Evolutionary conservation across 2,797 vertebrate genomes (phyloP).

Genomic region (Hippopotamyrus pictus): DNA sequence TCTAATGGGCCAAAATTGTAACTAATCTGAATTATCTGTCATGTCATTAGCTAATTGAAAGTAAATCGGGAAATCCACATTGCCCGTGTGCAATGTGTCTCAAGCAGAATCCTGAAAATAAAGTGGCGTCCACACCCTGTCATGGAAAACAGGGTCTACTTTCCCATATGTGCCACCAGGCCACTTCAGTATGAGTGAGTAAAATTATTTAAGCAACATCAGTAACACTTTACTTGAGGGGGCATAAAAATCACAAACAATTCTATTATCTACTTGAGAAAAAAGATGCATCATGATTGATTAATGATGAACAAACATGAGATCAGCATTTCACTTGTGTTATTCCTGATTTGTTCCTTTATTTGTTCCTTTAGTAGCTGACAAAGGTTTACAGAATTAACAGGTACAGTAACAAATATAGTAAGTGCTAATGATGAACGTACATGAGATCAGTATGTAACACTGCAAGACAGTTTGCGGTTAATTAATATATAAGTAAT

Average conservation of each 20-base stretch:
- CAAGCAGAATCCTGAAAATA: background rate
- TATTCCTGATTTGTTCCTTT: background rate
- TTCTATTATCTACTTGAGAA: background rate
- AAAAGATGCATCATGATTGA: background rate
- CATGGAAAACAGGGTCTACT: background rate
- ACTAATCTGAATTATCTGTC: slow-evolving; percentile 15
- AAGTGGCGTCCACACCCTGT: background rate
- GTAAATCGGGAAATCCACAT: background rate
- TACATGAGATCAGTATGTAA: background rate
- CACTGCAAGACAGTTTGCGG: background rate
- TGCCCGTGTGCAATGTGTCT: background rate
- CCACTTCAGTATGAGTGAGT: background rate
- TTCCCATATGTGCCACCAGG: background rate
- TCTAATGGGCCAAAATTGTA: background rate
- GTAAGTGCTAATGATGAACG: background rate
- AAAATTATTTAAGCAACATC: background rate
- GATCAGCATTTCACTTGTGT: background rate
- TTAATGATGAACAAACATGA: background rate
- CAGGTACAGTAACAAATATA: background rate
- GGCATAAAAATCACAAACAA: background rate
- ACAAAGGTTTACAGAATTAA: background rate
- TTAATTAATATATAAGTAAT: background rate
- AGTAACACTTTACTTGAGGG: background rate
- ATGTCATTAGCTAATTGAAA: slow-evolving; percentile 22
- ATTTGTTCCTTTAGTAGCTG: background rate